Conservation (phyloP, 92 coral and sea anemone genomes). For the Chrysogorgia sp. region DNA sequence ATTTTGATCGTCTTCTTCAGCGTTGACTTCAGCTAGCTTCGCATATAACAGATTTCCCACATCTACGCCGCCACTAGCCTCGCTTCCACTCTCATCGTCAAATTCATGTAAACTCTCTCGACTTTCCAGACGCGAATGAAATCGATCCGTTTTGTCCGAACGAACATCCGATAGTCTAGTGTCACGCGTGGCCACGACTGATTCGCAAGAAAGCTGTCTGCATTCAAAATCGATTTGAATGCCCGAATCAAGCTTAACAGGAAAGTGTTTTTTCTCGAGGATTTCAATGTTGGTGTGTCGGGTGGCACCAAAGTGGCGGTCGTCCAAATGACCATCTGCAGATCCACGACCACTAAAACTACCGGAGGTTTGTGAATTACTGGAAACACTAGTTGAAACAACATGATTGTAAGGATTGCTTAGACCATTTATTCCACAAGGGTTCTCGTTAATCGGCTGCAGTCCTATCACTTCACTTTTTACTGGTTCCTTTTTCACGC, state of each 20-base stretch:
- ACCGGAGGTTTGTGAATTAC: slow-evolving; percentile 74
- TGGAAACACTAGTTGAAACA: slow-evolving; percentile 23
- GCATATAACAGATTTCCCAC: slow-evolving; percentile 90
- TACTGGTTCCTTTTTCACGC: not conserved
- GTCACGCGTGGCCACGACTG: slow-evolving; percentile 64
- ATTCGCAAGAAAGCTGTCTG: slow-evolving; percentile 61
- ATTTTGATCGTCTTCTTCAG: slow-evolving; percentile 93
- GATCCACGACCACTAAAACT: slow-evolving; percentile 98
- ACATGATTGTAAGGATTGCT: slow-evolving; percentile 21
- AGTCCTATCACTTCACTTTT: slow-evolving; percentile 25
- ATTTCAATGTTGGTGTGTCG: slow-evolving; percentile 70
- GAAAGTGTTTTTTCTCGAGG: slow-evolving; percentile 49
- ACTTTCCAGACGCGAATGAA: slow-evolving; percentile 79
- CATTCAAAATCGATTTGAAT: slow-evolving; percentile 81
- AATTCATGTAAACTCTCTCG: slow-evolving; percentile 96
- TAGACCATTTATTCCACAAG: slow-evolving; percentile 64
- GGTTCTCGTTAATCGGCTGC: slow-evolving; percentile 59
- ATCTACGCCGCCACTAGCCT: slow-evolving; percentile 94
- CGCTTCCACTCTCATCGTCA: slow-evolving; percentile 98
- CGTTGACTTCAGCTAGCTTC: slow-evolving; percentile 95
- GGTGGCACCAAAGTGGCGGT: slow-evolving; percentile 64
- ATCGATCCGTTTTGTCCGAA: slow-evolving; percentile 78
- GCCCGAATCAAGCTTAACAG: slow-evolving; percentile 79
- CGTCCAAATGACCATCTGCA: slow-evolving; percentile 60
- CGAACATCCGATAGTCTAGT: slow-evolving; percentile 54